A percentile compares a stretch with the other conserved stretches of the same genome.
Conservation (phyloP, 30 jellyfish, hydroid and myxozoan species). For the Cassiopea xamachana region DNA sequence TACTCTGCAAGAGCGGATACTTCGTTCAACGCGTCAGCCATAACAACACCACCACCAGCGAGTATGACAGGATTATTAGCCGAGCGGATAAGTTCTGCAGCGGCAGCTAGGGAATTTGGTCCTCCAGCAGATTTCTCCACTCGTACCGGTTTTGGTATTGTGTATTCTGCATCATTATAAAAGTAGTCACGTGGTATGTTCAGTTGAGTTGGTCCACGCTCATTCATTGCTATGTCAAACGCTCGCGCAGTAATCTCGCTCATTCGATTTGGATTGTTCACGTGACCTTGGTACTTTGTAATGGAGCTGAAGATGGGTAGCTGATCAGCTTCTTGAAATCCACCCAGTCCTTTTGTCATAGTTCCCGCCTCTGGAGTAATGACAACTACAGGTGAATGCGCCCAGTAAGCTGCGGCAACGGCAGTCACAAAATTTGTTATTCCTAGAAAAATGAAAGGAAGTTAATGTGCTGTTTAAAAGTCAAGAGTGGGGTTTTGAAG, state of each 20-base stretch:
- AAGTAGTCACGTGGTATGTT: constrained; percentile 89
- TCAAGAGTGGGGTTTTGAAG: background rate
- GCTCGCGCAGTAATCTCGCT: constrained; percentile 88
- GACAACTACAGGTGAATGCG: constrained; percentile 91
- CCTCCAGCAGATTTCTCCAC: constrained; percentile 88
- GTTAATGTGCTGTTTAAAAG: background rate
- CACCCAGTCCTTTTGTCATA: constrained; percentile 86
- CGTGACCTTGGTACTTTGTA: constrained; percentile 90
- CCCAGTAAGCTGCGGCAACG: constrained; percentile 96
- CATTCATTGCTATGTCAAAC: constrained; percentile 86
- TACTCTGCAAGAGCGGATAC: constrained; percentile 68
- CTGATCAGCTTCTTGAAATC: constrained; percentile 92
- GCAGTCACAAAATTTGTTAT: constrained; percentile 87
- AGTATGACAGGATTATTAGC: constrained; percentile 82
- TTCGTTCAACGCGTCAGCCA: constrained; percentile 71
- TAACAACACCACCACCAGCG: constrained; percentile 92
- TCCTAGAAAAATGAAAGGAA: constrained; percentile 44
- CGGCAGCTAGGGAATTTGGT: constrained; percentile 64
- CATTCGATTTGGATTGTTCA: constrained; percentile 87
- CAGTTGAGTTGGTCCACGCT: constrained; percentile 91
- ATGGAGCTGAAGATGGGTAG: constrained; percentile 73
- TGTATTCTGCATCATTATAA: constrained; percentile 76
- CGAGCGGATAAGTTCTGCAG: constrained; percentile 70
- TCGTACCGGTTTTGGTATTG: constrained; percentile 72
- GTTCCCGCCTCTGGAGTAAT: constrained; percentile 97